Conservation (phyloP, 2,888 invertebrate genomes). For the Zelleria hepariella region DNA sequence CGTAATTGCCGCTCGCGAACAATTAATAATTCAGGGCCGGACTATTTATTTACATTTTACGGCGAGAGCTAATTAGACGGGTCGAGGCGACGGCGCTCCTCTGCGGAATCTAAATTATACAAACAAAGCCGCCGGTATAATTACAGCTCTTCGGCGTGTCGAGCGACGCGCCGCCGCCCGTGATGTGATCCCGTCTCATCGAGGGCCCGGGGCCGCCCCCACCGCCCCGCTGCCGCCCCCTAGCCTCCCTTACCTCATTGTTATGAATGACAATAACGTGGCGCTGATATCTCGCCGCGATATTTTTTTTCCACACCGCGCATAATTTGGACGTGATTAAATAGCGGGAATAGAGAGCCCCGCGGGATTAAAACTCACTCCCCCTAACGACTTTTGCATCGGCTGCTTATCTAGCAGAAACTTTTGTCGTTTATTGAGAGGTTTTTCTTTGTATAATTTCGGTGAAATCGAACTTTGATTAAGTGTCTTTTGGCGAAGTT, state of each 20-base stretch:
- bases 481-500: constrained; percentile 16
- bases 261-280: constrained; percentile 69
- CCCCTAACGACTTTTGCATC: constrained; percentile 51
- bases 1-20: constrained; percentile 11
- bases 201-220: constrained; percentile 4
- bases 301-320: constrained; percentile 57
- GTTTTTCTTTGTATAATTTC: constrained; percentile 38
- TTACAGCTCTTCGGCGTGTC: constrained; percentile 20
- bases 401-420: constrained; percentile 52
- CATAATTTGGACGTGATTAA: constrained; percentile 67
- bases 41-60: constrained; percentile 14
- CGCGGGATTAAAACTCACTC: constrained; percentile 52
- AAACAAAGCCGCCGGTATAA: constrained; percentile 27
- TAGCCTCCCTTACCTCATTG: constrained; percentile 25
- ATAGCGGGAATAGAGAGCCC: constrained; percentile 44
- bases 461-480: constrained; percentile 60
- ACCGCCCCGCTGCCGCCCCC: constrained; percentile 15
- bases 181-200: constrained; percentile 35
- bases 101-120: constrained; percentile 33
- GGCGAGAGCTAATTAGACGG: constrained; percentile 10
- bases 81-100: constrained; percentile 16
- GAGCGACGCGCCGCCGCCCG: constrained; percentile 18
- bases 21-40: constrained; percentile 12
- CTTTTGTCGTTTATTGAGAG: constrained; percentile 37
- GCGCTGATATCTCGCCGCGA: constrained; percentile 48